Base-by-base conservation (phyloP, 1,140 invertebrate species). In the Drosophila bipectinata region DNA sequence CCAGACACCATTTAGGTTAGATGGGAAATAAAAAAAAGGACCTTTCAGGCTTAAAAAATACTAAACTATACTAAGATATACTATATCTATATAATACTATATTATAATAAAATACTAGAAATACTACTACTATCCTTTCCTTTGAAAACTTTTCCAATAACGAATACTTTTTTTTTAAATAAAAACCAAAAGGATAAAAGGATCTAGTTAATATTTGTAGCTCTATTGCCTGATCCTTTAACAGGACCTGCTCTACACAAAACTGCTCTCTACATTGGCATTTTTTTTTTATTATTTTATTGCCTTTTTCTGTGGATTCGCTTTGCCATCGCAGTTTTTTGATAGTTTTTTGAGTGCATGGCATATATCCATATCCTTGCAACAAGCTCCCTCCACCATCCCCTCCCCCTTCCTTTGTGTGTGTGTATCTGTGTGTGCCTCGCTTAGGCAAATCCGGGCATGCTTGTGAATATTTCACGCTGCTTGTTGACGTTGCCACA, bases 311-410 rank as follows among this genome's bases (percentile, higher is more conserved):
- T 37, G 49, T n/a, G 28, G 49, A 14, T 7, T 18, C 28, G 41
- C 41, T 18, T 47, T 47, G 54, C 26, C 52, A 39, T 18, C 66
- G 51, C 51, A 69, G 51, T 32, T 64, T 64, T 44, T 41, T 51
- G 59, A 54, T 74, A 66, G 71, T 73, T 74, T 64, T 74, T 75
- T 45, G 52, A 69, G 67, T 69, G 72, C 62, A 58, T 21, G 28
- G 47, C 28, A 37, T 5, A 44, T 37, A 63, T 24, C 45, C 53
- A 51, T 21, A 21, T 47, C 44, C 44, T 44, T 47, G 44, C 44
- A 44, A 44, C 12, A 37, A 9, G 3, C 14, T 1, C 14, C 18
- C 14, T 26, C 10, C 8, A 18, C 39, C 24, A 45, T 32, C 54
- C 15, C 14, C 62, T 34, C 15, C n/a, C 41, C 44, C 4, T 39